Conservation (phyloP, 1,140 invertebrate genomes). For the Drosophila willistoni region DNA sequence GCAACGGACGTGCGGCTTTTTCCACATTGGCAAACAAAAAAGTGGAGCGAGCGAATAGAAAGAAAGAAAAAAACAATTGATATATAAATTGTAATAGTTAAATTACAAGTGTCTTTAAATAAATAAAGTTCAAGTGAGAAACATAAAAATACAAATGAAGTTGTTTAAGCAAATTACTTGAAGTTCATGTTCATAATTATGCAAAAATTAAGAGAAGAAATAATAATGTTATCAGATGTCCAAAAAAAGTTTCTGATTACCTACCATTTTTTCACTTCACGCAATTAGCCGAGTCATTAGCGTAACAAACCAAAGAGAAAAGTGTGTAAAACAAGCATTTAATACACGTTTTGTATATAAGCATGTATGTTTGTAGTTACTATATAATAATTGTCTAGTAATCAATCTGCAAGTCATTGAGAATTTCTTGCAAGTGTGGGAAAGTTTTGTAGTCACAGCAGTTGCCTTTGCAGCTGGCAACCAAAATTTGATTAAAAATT, state of each 20-base stretch:
- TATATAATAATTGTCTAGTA: background rate
- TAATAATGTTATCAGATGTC: constrained; percentile 30
- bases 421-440: background rate
- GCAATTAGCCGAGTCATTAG: constrained; percentile 30
- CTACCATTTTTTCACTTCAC: constrained; percentile 21
- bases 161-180: background rate
- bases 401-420: constrained; percentile 1
- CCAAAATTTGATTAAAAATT: constrained; percentile 37
- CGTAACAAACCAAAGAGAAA: background rate
- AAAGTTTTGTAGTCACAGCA: constrained; percentile 3
- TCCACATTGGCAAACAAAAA: constrained; percentile 15
- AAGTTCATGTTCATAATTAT: constrained; percentile 34
- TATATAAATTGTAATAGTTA: background rate
- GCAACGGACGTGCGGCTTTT: constrained; percentile 66
- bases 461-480: constrained; percentile 22
- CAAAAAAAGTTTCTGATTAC: constrained; percentile 32
- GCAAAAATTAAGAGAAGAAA: constrained; percentile 13
- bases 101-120: constrained; percentile 8
- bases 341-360: background rate
- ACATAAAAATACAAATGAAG: background rate
- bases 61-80: constrained; percentile 16
- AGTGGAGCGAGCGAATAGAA: constrained; percentile 31
- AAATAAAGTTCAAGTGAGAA: constrained; percentile 42
- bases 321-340: constrained; percentile 21
- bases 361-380: too few species aligned